Evolutionary conservation across 2,888 invertebrate genomes (phyloP), one percentile per base, ranked within the genome.

Genomic region (Pycnomerus fuliginosus): DNA sequence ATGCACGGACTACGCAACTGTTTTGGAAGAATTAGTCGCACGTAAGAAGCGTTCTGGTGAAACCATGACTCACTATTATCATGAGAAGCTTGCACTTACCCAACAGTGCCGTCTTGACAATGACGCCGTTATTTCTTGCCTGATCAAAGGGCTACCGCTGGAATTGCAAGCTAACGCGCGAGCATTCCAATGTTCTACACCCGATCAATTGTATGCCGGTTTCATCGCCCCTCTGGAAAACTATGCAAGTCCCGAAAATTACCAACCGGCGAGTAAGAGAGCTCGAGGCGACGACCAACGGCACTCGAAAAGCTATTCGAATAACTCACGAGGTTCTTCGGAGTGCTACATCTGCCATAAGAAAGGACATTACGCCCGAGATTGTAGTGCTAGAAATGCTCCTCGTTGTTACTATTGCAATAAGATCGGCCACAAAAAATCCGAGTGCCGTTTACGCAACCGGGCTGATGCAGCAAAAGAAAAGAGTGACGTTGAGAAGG

Each of bases 21-120:
- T 38, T 1, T 40, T 65, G 10, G 64, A 65, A 43, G 51, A 48
- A 10, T 57, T 65, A 55, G 40, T 63, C 5, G 32, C 40, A 2
- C 46, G 61, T 22, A 54, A 13, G 7, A 65, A 65, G 34, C 15
- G 56, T n/a, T n/a, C n/a, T n/a, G n/a, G n/a, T n/a, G n/a, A n/a
- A n/a, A n/a, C n/a, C n/a, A n/a, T n/a, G n/a, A n/a, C n/a, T n/a
- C n/a, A n/a, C n/a, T n/a, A n/a, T n/a, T n/a, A n/a, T n/a, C 63
- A 31, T 39, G 58, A 3, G 31, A 64, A 12, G 57, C 50, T 45
- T 53, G 49, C 44, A 51, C 55, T 41, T n/a, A 35, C 30, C n/a
- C 48, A 53, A 23, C 40, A 49, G 25, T 55, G 53, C 27, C 41
- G 48, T 5, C 15, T 55, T 12, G 48, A 55, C 24, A 38, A 47